Conservation (phyloP, 2,888 invertebrate genomes). For the Epinotia brunnichana region DNA sequence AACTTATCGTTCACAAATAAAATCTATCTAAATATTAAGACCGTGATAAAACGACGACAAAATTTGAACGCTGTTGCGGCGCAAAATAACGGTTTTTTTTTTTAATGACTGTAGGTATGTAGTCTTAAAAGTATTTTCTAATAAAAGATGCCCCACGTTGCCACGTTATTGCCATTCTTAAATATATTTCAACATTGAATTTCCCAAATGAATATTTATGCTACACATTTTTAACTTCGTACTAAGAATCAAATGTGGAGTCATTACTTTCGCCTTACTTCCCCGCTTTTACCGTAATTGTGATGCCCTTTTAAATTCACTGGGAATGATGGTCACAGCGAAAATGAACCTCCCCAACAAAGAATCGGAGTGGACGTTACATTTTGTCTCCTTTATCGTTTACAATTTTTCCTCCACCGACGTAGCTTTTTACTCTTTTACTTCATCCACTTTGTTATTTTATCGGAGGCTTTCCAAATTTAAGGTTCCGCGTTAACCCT, state of each 20-base stretch:
- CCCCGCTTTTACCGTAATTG: conserved; percentile 31
- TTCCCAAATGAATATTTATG: background rate
- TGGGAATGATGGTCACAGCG: conserved; percentile 51
- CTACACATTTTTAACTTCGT: conserved; percentile 7
- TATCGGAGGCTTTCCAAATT: conserved; percentile 37
- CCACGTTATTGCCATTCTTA: background rate
- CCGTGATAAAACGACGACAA: too few relatives aligned
- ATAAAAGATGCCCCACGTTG: background rate
- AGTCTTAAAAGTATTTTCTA: background rate
- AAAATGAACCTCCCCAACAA: conserved; percentile 49
- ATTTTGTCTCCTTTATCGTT: conserved; percentile 48
- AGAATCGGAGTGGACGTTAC: conserved; percentile 46
- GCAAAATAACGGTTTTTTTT: too few relatives aligned
- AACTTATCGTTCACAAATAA: too few relatives aligned
- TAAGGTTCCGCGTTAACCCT: conserved; percentile 24
- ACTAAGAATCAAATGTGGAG: background rate
- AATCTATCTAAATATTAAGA: too few relatives aligned
- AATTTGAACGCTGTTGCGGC: too few relatives aligned
- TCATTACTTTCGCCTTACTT: background rate
- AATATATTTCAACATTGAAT: background rate
- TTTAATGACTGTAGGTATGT: too few relatives aligned
- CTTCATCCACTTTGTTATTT: conserved; percentile 39
- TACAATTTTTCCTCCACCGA: conserved; percentile 43
- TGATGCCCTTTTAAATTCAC: conserved; percentile 30
- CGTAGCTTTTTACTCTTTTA: conserved; percentile 40